Evolutionary conservation across 2,888 invertebrate species (phyloP), one percentile per base, ranked within the genome.

Genomic region (Timandra comae): DNA sequence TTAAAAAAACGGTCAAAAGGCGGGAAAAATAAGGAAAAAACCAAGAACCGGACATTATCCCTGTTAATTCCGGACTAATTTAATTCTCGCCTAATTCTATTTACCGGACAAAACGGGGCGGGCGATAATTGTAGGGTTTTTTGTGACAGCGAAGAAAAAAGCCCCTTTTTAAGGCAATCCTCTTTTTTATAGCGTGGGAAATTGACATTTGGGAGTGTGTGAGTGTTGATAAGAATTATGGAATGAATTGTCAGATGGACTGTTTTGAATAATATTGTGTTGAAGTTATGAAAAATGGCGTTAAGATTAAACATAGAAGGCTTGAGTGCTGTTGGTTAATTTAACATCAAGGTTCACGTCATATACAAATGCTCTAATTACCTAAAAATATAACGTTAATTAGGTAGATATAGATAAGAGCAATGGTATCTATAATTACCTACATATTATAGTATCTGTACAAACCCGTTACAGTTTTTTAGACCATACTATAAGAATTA

Each of bases 21-120:
- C 60, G 64, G 57, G 47, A 67, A 72, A 79, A 76, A 72, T 68
- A 74, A 67, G 67, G 72, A 72, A 78, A 78, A 73, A 66, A 61
- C 49, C 64, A 63, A 67, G 61, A 70, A 68, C 63, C 68, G 63
- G 65, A 75, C 69, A 84, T 85, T 84, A 85, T 84, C 82, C 84
- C 73, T 81, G 84, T 80, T 85, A 85, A 84, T 84, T 74, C 82
- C 66, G 60, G 73, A 74, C 69, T 82, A 84, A 85, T 85, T 81
- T 79, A 82, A 84, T 85, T 84, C 78, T 55, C 77, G 76, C 79
- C 72, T 84, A 84, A 85, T 84, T 84, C 84, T 84, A 85, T 84
- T 85, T 82, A 75, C 71, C 53, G 74, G 78, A 78, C 51, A 76
- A 76, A 81, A 78, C 71, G 79, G 75, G 75, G 72, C 16, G 77